Percentiles rank a stretch among this genome's conserved stretches.
Evolutionary conservation across 2,888 invertebrate species (phyloP).

Genomic region (Apotomis capreana): DNA sequence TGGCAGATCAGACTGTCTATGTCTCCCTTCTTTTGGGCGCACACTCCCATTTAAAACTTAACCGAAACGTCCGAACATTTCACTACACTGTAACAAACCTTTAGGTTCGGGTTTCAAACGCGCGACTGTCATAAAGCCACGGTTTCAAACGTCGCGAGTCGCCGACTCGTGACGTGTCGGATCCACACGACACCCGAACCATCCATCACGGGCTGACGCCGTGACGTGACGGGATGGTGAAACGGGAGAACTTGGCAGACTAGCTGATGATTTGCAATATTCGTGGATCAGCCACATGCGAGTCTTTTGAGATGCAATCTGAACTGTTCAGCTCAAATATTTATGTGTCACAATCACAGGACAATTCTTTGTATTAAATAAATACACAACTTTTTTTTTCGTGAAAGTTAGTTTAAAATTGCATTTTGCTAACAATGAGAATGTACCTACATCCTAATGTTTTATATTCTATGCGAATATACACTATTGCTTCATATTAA

Average conservation of each 20-base stretch:
- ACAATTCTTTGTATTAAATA: too few species aligned
- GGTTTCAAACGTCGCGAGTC: conserved; percentile 15
- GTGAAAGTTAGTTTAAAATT: too few species aligned
- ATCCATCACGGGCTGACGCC: conserved; percentile 18
- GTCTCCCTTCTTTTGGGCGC: too few species aligned
- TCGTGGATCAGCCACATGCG: conserved; percentile 18
- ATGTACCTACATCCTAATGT: too few species aligned
- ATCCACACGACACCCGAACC: conserved; percentile 18
- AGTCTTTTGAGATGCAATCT: conserved; percentile 1
- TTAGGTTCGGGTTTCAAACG: conserved; percentile 21
- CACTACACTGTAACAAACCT: conserved; percentile 3
- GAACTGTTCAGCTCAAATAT: conserved; percentile 4
- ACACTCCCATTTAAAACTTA: too few species aligned
- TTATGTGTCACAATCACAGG: background rate
- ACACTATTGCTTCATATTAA: too few species aligned
- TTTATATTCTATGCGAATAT: too few species aligned
- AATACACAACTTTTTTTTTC: too few species aligned
- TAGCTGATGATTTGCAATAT: conserved; percentile 27
- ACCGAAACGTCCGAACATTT: background rate
- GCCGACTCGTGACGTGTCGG: conserved; percentile 19
- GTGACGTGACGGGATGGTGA: conserved; percentile 15
- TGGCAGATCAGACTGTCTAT: too few species aligned
- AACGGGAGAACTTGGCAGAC: conserved; percentile 29
- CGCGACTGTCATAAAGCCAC: conserved; percentile 5
- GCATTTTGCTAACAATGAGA: too few species aligned